Evolutionary conservation across 2,888 invertebrate species (phyloP).

Genomic region (Lepidocyrtinus sp.): DNA sequence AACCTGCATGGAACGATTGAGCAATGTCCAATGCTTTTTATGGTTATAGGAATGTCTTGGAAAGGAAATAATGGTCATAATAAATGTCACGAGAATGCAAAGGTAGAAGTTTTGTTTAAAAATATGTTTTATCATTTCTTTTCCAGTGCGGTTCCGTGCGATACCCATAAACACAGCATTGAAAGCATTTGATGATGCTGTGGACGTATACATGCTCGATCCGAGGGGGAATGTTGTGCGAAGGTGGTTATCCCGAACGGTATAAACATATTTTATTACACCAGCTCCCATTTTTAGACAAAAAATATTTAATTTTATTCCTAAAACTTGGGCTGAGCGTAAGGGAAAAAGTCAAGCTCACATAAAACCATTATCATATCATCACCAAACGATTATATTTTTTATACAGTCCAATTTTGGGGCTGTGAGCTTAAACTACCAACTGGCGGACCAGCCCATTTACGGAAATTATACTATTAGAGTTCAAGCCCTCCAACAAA

Average conservation of each 20-base stretch:
- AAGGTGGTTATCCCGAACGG: slow-evolving; percentile 91
- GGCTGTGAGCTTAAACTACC: slow-evolving; percentile 92
- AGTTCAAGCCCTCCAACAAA: slow-evolving; percentile 89
- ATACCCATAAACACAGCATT: slow-evolving; percentile 94
- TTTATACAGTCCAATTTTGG: slow-evolving; percentile 84
- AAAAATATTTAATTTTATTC: slow-evolving; percentile 7
- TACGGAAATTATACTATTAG: slow-evolving; percentile 94
- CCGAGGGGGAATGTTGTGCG: slow-evolving; percentile 90
- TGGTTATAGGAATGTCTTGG: too few relatives aligned
- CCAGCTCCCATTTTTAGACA: neutral
- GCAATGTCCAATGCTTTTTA: neutral
- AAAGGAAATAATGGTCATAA: slow-evolving; percentile 45
- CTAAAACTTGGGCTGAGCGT: neutral
- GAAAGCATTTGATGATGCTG: slow-evolving; percentile 90
- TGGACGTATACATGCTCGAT: slow-evolving; percentile 94
- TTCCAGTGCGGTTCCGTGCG: slow-evolving; percentile 86
- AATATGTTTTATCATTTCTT: slow-evolving; percentile 44
- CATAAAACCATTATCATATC: slow-evolving; percentile 4
- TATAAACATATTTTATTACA: slow-evolving; percentile 22
- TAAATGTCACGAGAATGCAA: slow-evolving; percentile 51
- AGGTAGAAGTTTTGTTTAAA: slow-evolving; percentile 23
- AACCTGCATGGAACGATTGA: slow-evolving; percentile 26
- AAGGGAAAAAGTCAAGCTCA: neutral
- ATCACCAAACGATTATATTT: neutral
- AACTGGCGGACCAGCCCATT: slow-evolving; percentile 90